Evolutionary conservation across 2,888 invertebrate species (phyloP).

Genomic region (Blomia tropicalis): DNA sequence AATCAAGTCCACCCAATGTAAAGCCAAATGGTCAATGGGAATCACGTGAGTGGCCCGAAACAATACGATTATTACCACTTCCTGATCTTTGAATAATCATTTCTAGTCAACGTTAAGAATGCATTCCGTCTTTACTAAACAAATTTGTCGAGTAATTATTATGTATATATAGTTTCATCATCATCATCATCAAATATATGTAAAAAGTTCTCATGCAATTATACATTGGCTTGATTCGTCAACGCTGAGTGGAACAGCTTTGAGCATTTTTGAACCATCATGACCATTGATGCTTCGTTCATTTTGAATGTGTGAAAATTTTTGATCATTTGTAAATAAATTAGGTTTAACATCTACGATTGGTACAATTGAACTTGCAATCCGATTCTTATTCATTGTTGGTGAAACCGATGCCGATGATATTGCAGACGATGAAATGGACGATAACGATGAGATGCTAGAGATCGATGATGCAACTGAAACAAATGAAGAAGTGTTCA

Average conservation of each 20-base stretch:
- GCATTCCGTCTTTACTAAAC: background rate
- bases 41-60: constrained; percentile 37
- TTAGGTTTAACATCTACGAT: too few species aligned
- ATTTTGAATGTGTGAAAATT: background rate
- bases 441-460: background rate
- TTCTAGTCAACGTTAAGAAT: background rate
- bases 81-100: constrained; percentile 23
- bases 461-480: background rate
- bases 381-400: background rate
- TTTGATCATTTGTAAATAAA: too few species aligned
- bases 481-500: background rate
- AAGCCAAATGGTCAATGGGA: constrained; percentile 41
- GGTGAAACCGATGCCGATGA: background rate
- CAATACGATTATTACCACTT: constrained; percentile 35
- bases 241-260: background rate
- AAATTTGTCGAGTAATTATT: background rate
- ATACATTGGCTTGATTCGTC: background rate
- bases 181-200: background rate
- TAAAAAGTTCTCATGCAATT: background rate
- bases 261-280: background rate
- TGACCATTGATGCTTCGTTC: background rate
- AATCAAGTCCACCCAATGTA: constrained; percentile 41
- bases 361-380: too few species aligned
- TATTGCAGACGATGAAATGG: background rate
- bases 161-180: background rate